Percentiles rank a stretch among this genome's conserved stretches.
phyloP scores from a whole-genome alignment of 35 echinoderm and acorn worm species.

The Lytechinus pictus region DNA sequence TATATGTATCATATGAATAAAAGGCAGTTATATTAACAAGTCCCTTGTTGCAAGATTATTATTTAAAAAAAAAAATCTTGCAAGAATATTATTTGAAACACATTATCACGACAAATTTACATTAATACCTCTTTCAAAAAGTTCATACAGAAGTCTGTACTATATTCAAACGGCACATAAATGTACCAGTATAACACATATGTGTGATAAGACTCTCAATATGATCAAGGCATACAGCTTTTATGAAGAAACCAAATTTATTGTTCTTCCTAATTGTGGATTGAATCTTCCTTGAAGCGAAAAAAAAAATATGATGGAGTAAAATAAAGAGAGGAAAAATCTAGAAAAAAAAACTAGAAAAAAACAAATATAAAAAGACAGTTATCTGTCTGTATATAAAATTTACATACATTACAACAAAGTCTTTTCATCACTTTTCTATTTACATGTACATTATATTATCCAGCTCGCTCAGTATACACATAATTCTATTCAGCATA shows the following conservation, averaged over 20 bases:
- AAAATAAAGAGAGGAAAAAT: not conserved
- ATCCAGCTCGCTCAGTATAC: not conserved
- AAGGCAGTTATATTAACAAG: too few relatives aligned
- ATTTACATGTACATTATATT: not conserved
- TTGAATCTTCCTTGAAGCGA: not conserved
- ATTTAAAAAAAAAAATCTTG: too few relatives aligned
- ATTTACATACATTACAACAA: not conserved
- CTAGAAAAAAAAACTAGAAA: not conserved
- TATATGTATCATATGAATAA: too few relatives aligned
- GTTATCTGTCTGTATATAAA: not conserved
- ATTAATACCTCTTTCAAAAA: too few relatives aligned
- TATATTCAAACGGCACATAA: too few relatives aligned
- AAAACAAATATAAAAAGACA: not conserved
- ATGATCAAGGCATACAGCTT: not conserved
- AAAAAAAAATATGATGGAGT: not conserved
- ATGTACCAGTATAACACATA: too few relatives aligned
- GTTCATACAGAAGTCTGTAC: too few relatives aligned
- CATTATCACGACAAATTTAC: too few relatives aligned
- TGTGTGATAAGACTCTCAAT: not conserved
- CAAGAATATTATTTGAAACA: too few relatives aligned
- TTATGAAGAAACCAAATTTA: too few relatives aligned
- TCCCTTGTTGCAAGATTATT: too few relatives aligned
- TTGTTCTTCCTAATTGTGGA: not conserved
- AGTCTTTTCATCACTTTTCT: not conserved
- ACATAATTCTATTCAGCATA: not conserved